Percentiles rank a stretch among this genome's conserved stretches.
Conservation (phyloP, 2,113 vertebrate species). For the Pheucticus melanocephalus region DNA sequence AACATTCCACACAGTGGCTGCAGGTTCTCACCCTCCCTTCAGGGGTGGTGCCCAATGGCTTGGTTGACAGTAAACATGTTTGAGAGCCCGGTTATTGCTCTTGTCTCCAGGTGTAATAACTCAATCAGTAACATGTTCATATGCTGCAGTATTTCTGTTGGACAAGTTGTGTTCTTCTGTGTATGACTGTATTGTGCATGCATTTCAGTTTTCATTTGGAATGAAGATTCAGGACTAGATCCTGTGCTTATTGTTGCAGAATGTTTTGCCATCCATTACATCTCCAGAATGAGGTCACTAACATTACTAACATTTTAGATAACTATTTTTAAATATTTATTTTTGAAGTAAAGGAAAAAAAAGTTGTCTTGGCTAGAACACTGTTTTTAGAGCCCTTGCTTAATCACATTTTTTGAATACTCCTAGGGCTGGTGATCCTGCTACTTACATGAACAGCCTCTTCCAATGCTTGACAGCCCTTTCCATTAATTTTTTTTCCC, state of each 20-base stretch:
- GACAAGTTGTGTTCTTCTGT: fast-evolving
- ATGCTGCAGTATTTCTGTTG: not conserved
- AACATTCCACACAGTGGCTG: not conserved
- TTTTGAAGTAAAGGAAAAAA: not conserved
- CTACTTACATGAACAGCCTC: not conserved
- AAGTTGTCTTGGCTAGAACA: not conserved
- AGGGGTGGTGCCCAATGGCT: not conserved
- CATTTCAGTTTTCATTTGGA: not conserved
- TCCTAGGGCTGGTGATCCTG: not conserved
- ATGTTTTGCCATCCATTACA: not conserved
- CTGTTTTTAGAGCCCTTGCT: not conserved
- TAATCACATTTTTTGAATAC: not conserved
- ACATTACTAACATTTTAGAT: not conserved
- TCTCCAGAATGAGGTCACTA: not conserved
- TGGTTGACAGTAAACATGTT: not conserved
- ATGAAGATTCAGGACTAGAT: not conserved
- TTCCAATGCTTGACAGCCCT: not conserved
- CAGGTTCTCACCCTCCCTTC: not conserved
- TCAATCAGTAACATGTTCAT: not conserved
- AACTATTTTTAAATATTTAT: not conserved
- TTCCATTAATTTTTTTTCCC: not conserved
- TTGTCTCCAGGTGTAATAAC: not conserved
- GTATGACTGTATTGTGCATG: too few species aligned
- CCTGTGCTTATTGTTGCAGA: not conserved
- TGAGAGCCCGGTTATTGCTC: not conserved